Evolutionary conservation across 2,113 vertebrate genomes (phyloP).

Genomic region (Bagarius yarrelli): DNA sequence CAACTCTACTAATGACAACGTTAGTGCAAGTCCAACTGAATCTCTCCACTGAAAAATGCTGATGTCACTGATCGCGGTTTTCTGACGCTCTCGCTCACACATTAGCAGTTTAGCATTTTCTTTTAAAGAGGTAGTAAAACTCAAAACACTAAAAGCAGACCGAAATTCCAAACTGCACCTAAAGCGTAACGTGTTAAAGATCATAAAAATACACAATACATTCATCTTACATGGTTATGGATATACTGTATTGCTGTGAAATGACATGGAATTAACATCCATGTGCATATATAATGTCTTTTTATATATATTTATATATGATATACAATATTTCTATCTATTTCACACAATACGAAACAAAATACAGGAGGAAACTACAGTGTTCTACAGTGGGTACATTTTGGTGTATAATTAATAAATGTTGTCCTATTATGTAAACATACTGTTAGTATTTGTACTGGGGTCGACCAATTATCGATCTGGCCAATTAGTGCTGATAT

Average conservation of each 20-base stretch:
- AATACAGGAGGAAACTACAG: background rate
- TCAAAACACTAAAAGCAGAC: slow-evolving; percentile 30
- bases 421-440: background rate
- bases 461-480: no score
- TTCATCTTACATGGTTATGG: background rate
- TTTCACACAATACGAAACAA: background rate
- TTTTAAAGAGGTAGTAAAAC: slow-evolving; percentile 54
- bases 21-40: slow-evolving; percentile 33
- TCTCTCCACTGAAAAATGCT: background rate
- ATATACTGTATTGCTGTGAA: slow-evolving; percentile 2
- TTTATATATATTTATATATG: background rate
- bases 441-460: background rate
- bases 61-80: background rate
- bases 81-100: background rate
- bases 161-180: background rate
- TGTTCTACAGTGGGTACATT: background rate
- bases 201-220: slow-evolving; percentile 13
- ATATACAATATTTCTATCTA: background rate
- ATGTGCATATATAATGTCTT: slow-evolving; percentile 1
- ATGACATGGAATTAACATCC: background rate
- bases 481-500: no score
- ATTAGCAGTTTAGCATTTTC: background rate
- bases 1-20: slow-evolving; percentile 25
- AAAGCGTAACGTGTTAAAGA: background rate
- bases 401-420: background rate